Percentiles rank a stretch among this genome's conserved stretches.
Conservation (phyloP, 2,797 vertebrate genomes). For the Rhabdophis nuchalis region DNA sequence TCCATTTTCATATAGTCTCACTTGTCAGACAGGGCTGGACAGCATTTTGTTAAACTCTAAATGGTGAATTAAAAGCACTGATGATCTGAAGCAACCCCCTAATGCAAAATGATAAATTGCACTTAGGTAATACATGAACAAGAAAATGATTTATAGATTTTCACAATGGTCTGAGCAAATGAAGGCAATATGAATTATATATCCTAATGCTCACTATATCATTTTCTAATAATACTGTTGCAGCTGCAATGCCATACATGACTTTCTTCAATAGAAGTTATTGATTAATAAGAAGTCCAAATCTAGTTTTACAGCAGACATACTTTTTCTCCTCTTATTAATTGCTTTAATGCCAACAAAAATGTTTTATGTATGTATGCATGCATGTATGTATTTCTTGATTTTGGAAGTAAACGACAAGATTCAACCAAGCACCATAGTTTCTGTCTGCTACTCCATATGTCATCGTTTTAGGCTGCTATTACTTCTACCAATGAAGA, state of each 20-base stretch:
- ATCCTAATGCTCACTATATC: slow-evolving; percentile 69
- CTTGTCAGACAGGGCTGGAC: slow-evolving; percentile 39
- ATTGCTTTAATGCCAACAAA: slow-evolving; percentile 13
- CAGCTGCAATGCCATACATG: slow-evolving; percentile 38
- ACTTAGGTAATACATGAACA: slow-evolving; percentile 68
- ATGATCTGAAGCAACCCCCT: slow-evolving; percentile 53
- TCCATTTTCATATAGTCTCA: slow-evolving; percentile 35
- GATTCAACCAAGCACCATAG: slow-evolving; percentile 30
- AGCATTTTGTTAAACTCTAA: slow-evolving; percentile 53
- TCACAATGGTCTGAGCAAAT: slow-evolving; percentile 66
- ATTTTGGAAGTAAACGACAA: slow-evolving; percentile 38
- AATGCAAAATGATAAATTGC: slow-evolving; percentile 72
- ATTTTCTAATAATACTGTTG: slow-evolving; percentile 74
- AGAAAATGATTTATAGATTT: slow-evolving; percentile 78
- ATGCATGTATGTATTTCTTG: slow-evolving; percentile 33
- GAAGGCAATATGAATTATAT: slow-evolving; percentile 75
- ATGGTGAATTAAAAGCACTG: slow-evolving; percentile 61
- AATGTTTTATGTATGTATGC: slow-evolving; percentile 38
- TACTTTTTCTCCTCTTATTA: background rate
- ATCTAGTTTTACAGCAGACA: slow-evolving; percentile 48
- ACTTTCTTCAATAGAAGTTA: slow-evolving; percentile 60
- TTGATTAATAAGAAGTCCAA: slow-evolving; percentile 59
- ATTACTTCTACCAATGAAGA: slow-evolving; percentile 40
- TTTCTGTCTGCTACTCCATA: slow-evolving; percentile 51
- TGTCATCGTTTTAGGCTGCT: slow-evolving; percentile 58